Conservation (phyloP, 2,797 vertebrate species). For the Semotilus atromaculatus region DNA sequence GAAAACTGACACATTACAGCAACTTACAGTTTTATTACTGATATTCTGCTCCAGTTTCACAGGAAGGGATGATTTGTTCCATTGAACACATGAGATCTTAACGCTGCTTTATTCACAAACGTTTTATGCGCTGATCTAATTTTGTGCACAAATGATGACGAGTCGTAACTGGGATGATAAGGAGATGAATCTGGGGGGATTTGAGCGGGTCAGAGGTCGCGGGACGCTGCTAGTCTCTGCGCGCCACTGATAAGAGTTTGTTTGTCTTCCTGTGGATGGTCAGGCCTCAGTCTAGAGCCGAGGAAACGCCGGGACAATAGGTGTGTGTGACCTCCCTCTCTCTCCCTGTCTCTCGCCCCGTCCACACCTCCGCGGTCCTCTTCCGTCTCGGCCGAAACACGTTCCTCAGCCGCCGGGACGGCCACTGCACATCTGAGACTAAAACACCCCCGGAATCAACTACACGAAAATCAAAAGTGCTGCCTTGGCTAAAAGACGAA, state of each 20-base stretch:
- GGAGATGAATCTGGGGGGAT: constrained; percentile 9
- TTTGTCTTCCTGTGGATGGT: constrained; percentile 94
- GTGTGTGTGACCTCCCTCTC: constrained; percentile 68
- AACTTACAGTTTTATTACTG: no score
- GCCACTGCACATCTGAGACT: no score
- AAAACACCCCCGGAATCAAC: no score
- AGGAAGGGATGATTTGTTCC: no score
- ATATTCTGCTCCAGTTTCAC: no score
- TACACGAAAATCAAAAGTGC: no score
- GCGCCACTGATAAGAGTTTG: constrained; percentile 88
- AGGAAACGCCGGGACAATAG: constrained; percentile 88
- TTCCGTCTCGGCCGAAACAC: constrained; percentile 66
- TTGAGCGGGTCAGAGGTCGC: constrained; percentile 75
- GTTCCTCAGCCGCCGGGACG: constrained; percentile 68
- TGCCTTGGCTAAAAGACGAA: no score
- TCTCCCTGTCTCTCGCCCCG: constrained; percentile 51
- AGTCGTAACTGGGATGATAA: background rate
- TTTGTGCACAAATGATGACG: no score
- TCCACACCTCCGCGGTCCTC: constrained; percentile 47
- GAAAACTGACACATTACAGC: no score
- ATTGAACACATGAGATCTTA: no score
- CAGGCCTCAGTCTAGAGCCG: constrained; percentile 77
- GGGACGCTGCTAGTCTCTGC: constrained; percentile 85
- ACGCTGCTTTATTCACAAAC: no score
- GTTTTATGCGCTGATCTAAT: no score